phyloP scores from a whole-genome alignment of 2,888 invertebrate genomes.

The Harpagoxenus sublaevis region DNA sequence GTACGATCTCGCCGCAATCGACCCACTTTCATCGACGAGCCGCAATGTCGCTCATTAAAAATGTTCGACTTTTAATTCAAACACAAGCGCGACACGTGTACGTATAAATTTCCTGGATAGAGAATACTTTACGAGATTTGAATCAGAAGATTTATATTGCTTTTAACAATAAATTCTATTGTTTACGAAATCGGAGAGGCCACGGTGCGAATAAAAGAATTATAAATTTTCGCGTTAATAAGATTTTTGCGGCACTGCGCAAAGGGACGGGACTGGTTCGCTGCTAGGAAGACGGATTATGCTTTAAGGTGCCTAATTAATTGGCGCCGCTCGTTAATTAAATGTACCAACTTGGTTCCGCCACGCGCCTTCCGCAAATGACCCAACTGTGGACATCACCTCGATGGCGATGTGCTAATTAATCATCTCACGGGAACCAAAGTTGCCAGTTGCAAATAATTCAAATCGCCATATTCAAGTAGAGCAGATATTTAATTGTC shows the following conservation, averaged over 20 bases:
- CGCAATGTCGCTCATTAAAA: conserved; percentile 22
- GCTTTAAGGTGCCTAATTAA: conserved; percentile 79
- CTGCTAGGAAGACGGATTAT: conserved; percentile 73
- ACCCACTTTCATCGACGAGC: background rate
- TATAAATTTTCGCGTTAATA: conserved; percentile 38
- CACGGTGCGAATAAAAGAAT: background rate
- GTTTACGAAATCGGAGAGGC: conserved; percentile 5
- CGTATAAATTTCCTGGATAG: conserved; percentile 19
- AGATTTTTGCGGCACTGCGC: conserved; percentile 43
- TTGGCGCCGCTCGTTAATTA: conserved; percentile 76
- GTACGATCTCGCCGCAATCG: conserved; percentile 18
- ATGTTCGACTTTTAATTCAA: conserved; percentile 24
- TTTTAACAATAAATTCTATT: conserved; percentile 6
- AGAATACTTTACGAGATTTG: background rate
- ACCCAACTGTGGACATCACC: conserved; percentile 75
- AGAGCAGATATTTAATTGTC: conserved; percentile 21
- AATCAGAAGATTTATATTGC: conserved; percentile 24
- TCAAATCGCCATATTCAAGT: conserved; percentile 39
- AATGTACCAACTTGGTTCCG: conserved; percentile 73
- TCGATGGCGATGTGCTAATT: conserved; percentile 53
- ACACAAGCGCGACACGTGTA: conserved; percentile 15
- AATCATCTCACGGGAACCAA: conserved; percentile 61
- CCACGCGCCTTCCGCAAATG: conserved; percentile 68
- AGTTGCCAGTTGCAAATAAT: conserved; percentile 50
- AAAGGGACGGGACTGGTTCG: background rate